Conservation (phyloP, 1,140 invertebrate genomes). For the Sminthurinus signatus region DNA sequence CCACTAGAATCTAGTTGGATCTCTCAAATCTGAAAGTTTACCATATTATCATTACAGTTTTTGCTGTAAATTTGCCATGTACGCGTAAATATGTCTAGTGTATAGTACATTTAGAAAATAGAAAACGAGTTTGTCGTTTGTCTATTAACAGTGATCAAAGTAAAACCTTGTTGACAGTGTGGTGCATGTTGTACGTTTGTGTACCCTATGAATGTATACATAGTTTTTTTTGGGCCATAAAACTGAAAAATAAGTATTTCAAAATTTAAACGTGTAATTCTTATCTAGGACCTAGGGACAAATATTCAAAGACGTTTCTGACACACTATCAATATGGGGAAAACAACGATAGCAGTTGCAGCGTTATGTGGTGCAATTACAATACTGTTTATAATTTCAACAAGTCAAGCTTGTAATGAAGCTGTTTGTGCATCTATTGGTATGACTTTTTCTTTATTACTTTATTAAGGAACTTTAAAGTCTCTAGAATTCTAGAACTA, state of each 20-base stretch:
- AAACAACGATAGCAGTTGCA: conserved; percentile 3
- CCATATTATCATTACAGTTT: too few species aligned
- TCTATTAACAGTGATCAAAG: too few species aligned
- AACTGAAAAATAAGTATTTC: background rate
- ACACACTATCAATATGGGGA: background rate
- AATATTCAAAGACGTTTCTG: background rate
- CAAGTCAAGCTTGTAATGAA: conserved; percentile 62
- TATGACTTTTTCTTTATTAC: too few species aligned
- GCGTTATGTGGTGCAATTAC: background rate
- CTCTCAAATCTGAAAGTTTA: too few species aligned
- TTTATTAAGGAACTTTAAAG: too few species aligned
- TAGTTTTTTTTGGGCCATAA: background rate
- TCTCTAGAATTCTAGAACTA: too few species aligned
- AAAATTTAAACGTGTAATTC: background rate
- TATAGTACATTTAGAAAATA: too few species aligned
- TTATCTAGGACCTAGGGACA: background rate
- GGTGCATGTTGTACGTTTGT: background rate
- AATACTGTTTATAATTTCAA: conserved; percentile 17
- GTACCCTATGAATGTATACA: background rate
- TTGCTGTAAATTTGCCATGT: too few species aligned
- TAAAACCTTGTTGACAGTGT: too few species aligned
- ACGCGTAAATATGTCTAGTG: too few species aligned
- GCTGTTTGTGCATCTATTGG: conserved; percentile 85
- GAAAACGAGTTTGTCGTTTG: too few species aligned
- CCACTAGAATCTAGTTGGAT: too few species aligned